Conservation (phyloP, 1,140 invertebrate genomes). For the Calephelis nemesis region DNA sequence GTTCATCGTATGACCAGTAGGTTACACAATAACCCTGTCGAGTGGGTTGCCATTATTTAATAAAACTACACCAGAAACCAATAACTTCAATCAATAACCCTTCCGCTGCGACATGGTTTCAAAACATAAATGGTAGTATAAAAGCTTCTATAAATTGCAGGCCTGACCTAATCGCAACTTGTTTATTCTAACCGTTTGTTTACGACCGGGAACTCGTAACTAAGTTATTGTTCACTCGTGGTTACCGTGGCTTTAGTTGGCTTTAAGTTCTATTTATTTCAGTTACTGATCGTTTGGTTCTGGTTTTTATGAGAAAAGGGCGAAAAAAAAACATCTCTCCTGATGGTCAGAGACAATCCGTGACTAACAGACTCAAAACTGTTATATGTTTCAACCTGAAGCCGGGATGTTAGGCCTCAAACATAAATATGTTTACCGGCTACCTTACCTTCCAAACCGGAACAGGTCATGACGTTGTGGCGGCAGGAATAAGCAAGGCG, state of each 20-base stretch:
- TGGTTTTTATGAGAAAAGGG: background rate
- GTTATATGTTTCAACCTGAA: no score
- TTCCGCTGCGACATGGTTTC: slow-evolving; percentile 1
- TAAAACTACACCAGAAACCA: background rate
- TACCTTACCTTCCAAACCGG: no score
- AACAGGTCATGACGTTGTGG: no score
- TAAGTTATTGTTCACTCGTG: slow-evolving; percentile 29
- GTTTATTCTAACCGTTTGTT: slow-evolving; percentile 29
- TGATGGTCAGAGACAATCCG: no score
- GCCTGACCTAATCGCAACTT: slow-evolving; percentile 27
- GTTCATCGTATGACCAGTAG: no score
- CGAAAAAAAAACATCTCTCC: no score
- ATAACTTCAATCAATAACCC: slow-evolving; percentile 9
- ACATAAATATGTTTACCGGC: no score
- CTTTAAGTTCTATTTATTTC: slow-evolving; percentile 9
- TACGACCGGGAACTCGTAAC: slow-evolving; percentile 24
- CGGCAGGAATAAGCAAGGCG: no score
- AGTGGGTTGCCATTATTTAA: background rate
- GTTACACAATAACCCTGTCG: no score
- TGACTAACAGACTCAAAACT: no score
- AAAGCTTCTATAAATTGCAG: slow-evolving; percentile 16
- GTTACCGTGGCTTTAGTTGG: background rate
- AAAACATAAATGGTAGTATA: slow-evolving; percentile 17
- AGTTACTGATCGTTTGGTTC: slow-evolving; percentile 1
- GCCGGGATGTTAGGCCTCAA: no score